Base-by-base conservation (phyloP, 2,888 invertebrate species). In the Auanema freiburgensis region DNA sequence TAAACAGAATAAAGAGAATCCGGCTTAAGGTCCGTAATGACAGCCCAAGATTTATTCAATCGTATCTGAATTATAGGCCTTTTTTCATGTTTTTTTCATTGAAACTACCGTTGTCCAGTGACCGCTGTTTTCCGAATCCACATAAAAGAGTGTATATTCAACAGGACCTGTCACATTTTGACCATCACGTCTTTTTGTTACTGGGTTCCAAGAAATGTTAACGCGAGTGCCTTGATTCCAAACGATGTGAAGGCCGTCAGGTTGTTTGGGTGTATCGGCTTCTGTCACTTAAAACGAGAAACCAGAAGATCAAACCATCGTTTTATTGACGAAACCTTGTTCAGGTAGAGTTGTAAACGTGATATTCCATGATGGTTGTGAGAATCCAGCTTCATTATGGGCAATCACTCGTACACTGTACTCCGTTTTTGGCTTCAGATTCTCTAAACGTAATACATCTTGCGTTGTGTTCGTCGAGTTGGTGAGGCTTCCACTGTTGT, bases 121-220 rank as follows among this genome's bases (percentile, higher is more conserved):
- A n/a, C 12, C 16, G 8, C 57, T 59, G 2, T 60, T 63, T n/a
- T 76, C 74, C 0, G 72, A 61, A 43, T 74, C 70, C 41, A 72
- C 40, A 42, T 69, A 76, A 50, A 65, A 71, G 6, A 74, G 50
- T 21, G 70, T 67, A 57, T 76, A 76, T n/a, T 64, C 62, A 42
- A 66, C 58, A 1, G 51, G 43, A 11, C 24, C 25, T 10, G 42
- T 21, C 2, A 69, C 58, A 12, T 46, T 52, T 14, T 69, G 69
- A 10, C 59, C 66, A n/a, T 68, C 65, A 8, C 52, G 33, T 8
- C 44, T 56, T 5, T 51, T 25, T 1, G 65, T 66, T 6, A 72
- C 72, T 25, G 61, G 58, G 41, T 72, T 58, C 76, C 76, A 76
- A 0, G 76, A 67, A 10, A 76, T 59, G 33, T 76, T 76, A n/a